Evolutionary conservation across 2,888 invertebrate species (phyloP), one percentile per base, ranked within the genome.

Genomic region (Lamproptera curius): DNA sequence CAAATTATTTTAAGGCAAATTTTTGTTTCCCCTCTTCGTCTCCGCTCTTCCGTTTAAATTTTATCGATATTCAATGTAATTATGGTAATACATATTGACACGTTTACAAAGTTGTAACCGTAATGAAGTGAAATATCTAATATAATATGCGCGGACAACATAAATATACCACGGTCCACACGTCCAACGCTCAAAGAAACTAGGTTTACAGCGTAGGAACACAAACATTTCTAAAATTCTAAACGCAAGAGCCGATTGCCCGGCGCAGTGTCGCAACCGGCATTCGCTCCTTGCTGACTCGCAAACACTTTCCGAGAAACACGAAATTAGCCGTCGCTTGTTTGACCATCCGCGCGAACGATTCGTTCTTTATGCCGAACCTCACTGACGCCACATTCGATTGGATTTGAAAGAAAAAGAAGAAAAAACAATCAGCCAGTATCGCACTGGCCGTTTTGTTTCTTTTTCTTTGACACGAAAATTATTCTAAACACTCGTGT

Each of bases 181-280:
- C 43, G 5, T 34, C 15, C 33, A 50, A 65, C 57, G 62, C 62
- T 61, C 63, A 54, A 50, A 65, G 73, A 71, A 85, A 77, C 76
- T 82, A 76, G 85, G 85, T 85, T 85, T 84, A 85, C 76, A 73
- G 63, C 82, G 62, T 69, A 58, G 65, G 69, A 74, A 79, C 73
- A 73, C 77, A 80, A 83, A 82, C 76, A 79, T 75, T 80, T 72
- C 75, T 72, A 68, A 77, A 77, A 75, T 77, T 76, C 71, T 67
- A 73, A 79, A 75, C 66, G 73, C 75, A 67, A 73, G 70, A 66
- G 58, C 58, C 64, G 66, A 64, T 61, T 65, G 62, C 62, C 63
- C 59, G 56, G 57, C 36, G 49, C 58, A 65, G 60, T 84, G 78
- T 81, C 73, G 75, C 80, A 83, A 84, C 72, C 71, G 66, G 62